phyloP scores from a whole-genome alignment of 2,797 vertebrate genomes.

The Rhyacichthys aspro region DNA sequence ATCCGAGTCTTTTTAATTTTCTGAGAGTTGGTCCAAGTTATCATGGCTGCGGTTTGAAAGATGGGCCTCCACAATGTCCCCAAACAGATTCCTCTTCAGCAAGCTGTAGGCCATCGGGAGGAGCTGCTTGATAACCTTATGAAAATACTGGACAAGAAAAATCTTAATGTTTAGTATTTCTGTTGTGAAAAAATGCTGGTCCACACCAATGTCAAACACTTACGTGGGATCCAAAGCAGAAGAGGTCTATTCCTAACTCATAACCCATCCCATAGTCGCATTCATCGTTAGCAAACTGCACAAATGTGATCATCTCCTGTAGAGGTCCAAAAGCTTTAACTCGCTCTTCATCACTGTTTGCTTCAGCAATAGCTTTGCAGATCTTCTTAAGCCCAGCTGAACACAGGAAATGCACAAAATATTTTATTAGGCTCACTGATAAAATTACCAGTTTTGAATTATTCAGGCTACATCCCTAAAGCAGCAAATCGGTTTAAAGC shows the following conservation, averaged over 20 bases:
- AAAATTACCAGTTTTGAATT: background rate
- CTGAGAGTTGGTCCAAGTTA: conserved; percentile 82
- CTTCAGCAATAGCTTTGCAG: conserved; percentile 91
- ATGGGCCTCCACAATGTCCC: conserved; percentile 89
- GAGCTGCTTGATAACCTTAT: conserved; percentile 92
- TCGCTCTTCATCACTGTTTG: conserved; percentile 86
- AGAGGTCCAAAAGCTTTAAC: conserved; percentile 93
- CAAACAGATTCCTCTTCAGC: conserved; percentile 89
- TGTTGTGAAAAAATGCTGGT: background rate
- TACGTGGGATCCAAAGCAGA: conserved; percentile 94
- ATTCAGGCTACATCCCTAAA: background rate
- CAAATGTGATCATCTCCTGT: conserved; percentile 94
- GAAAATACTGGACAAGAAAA: conserved; percentile 79
- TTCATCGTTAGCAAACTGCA: conserved; percentile 98
- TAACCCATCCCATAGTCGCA: conserved; percentile 99
- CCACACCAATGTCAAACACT: conserved; percentile 65
- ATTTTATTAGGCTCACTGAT: too few relatives aligned
- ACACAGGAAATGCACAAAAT: background rate
- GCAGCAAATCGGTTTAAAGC: background rate
- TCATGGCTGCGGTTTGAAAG: conserved; percentile 84
- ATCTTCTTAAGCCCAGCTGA: conserved; percentile 91
- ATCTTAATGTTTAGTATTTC: too few relatives aligned
- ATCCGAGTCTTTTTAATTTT: conserved; percentile 52
- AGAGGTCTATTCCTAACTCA: conserved; percentile 93
- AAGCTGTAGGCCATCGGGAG: conserved; percentile 93